A percentile compares a stretch with the other conserved stretches of the same genome.
Conservation (phyloP, 1,140 invertebrate species). For the Tenebrio molitor region DNA sequence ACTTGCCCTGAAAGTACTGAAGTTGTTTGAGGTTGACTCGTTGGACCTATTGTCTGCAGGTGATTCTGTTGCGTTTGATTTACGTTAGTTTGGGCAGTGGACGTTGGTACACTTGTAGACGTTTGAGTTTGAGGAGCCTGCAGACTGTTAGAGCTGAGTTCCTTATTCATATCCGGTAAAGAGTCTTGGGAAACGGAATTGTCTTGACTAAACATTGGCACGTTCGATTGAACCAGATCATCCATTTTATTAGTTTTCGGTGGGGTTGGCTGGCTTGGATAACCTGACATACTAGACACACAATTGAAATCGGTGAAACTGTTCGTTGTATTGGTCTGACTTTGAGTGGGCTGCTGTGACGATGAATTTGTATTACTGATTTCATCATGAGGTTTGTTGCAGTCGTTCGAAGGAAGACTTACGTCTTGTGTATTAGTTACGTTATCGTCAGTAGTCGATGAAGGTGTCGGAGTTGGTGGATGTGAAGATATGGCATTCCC, state of each 20-base stretch:
- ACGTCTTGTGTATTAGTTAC: constrained; percentile 61
- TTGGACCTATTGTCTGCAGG: constrained; percentile 6
- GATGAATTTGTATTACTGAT: constrained; percentile 54
- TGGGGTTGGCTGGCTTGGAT: constrained; percentile 64
- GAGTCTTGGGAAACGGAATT: constrained; percentile 60
- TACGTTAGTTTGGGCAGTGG: constrained; percentile 10
- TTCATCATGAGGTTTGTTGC: constrained; percentile 60
- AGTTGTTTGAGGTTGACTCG: constrained; percentile 29
- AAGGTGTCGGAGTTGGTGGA: constrained; percentile 65
- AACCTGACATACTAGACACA: constrained; percentile 62
- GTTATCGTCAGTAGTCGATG: constrained; percentile 65
- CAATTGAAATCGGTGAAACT: constrained; percentile 63
- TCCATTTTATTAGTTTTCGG: constrained; percentile 65
- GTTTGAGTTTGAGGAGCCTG: constrained; percentile 35
- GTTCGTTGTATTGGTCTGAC: constrained; percentile 58
- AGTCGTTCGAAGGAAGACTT: constrained; percentile 63
- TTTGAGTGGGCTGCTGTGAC: constrained; percentile 60
- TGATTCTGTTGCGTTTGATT: constrained; percentile 36
- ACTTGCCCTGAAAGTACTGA: constrained; percentile 35
- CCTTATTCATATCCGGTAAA: constrained; percentile 57
- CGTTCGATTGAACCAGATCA: constrained; percentile 62
- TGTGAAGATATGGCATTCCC: constrained; percentile 63
- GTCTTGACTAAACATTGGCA: constrained; percentile 61
- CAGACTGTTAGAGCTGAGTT: constrained; percentile 29
- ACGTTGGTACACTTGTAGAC: constrained; percentile 22